A percentile compares a stretch with the other conserved stretches of the same genome.
Conservation (phyloP, 2,888 invertebrate genomes). For the Criorhina ranunculi region DNA sequence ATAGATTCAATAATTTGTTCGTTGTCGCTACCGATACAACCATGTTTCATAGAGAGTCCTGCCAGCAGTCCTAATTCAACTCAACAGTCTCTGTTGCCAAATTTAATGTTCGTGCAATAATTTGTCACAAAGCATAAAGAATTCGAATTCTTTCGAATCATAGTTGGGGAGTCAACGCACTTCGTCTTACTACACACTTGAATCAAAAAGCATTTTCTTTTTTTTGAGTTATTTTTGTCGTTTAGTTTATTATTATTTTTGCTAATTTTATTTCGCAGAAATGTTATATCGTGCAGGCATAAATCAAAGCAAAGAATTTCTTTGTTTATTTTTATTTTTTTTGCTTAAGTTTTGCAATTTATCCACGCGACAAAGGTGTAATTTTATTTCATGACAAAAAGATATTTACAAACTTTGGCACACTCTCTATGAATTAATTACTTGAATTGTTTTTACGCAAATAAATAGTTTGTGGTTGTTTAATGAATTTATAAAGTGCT, state of each 20-base stretch:
- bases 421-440: constrained; percentile 13
- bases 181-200: background rate
- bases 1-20: too few relatives aligned
- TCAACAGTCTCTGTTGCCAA: too few relatives aligned
- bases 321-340: constrained; percentile 10
- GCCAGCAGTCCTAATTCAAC: too few relatives aligned
- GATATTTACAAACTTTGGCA: constrained; percentile 34
- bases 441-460: background rate
- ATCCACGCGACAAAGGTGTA: constrained; percentile 18
- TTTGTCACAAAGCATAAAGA: background rate
- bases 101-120: too few relatives aligned
- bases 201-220: constrained; percentile 10
- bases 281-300: background rate
- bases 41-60: too few relatives aligned
- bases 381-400: constrained; percentile 22
- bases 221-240: constrained; percentile 7
- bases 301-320: constrained; percentile 11
- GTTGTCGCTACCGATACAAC: too few relatives aligned
- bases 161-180: constrained; percentile 34
- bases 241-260: background rate
- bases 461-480: background rate
- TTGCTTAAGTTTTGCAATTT: constrained; percentile 7
- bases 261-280: background rate
- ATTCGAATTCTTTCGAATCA: background rate
- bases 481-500: background rate